Evolutionary conservation across 1,140 invertebrate genomes (phyloP).

Genomic region (Neomicropteryx cornuta): DNA sequence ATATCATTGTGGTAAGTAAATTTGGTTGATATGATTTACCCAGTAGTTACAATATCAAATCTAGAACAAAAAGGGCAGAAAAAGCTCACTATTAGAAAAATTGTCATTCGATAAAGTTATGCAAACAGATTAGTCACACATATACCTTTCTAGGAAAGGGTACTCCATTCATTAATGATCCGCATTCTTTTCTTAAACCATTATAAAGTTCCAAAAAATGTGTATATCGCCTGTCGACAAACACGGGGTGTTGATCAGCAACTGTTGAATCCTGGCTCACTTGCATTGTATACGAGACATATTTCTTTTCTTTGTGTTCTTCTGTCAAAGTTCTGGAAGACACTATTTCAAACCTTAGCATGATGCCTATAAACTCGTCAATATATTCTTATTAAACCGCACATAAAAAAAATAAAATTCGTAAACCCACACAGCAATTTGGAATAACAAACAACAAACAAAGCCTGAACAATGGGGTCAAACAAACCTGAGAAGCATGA

Average conservation of each 20-base stretch:
- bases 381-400: too few relatives aligned
- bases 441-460: too few relatives aligned
- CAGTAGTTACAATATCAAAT: too few relatives aligned
- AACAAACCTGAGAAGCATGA: too few relatives aligned
- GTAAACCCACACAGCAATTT: too few relatives aligned
- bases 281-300: constrained; percentile 51
- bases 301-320: constrained; percentile 45
- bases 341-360: constrained; percentile 34
- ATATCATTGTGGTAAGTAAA: too few relatives aligned
- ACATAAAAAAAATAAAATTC: too few relatives aligned
- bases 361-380: too few relatives aligned
- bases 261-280: constrained; percentile 38
- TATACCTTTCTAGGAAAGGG: constrained; percentile 61
- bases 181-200: constrained; percentile 47
- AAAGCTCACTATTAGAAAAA: too few relatives aligned
- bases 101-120: neutral
- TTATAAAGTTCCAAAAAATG: constrained; percentile 61
- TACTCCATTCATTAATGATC: constrained; percentile 42
- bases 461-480: too few relatives aligned
- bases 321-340: constrained; percentile 28
- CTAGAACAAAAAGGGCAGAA: too few relatives aligned
- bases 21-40: too few relatives aligned
- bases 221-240: constrained; percentile 62
- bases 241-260: constrained; percentile 45
- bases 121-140: neutral